These are phyloP conservation scores for Peromyscus eremicus DNA, from an alignment of 2,797 vertebrate species.

Conservation along the genomic window DNA sequence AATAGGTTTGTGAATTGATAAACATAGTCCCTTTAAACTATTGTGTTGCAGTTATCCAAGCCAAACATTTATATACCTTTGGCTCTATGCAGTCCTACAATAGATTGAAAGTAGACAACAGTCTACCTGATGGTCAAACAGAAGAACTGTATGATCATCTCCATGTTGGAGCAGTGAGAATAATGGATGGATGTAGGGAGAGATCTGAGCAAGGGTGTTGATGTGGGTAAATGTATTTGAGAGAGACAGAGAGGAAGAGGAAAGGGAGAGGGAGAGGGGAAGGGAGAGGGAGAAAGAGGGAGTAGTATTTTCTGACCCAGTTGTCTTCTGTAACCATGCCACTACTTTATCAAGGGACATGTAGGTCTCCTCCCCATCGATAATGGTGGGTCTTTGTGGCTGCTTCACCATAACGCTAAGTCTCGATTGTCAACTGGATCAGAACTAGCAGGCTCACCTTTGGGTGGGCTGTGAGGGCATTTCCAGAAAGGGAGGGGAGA, in stretches of 20 bases:
- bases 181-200: not conserved
- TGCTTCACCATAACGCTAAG: not conserved
- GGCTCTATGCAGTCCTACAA: not conserved
- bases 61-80: not conserved
- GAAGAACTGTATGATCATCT: not conserved
- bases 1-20: conserved; percentile 10
- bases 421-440: not conserved
- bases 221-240: conserved; percentile 5
- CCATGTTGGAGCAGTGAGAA: not conserved
- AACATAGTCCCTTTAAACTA: conserved; percentile 29
- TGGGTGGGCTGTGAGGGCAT: not conserved
- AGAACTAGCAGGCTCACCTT: not conserved
- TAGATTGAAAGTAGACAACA: not conserved
- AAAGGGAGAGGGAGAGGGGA: not conserved
- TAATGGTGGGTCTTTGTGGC: not conserved
- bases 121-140: not conserved
- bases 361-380: not conserved
- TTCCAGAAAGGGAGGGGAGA: not conserved
- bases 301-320: not conserved
- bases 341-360: not conserved
- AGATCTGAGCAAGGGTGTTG: not conserved
- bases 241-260: not conserved
- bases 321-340: not conserved
- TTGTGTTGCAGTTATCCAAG: conserved; percentile 6
- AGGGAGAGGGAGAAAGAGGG: not conserved